Evolutionary conservation across 2,888 invertebrate species (phyloP), one percentile per base, ranked within the genome.

Genomic region (Acanthosepion pharaonis): DNA sequence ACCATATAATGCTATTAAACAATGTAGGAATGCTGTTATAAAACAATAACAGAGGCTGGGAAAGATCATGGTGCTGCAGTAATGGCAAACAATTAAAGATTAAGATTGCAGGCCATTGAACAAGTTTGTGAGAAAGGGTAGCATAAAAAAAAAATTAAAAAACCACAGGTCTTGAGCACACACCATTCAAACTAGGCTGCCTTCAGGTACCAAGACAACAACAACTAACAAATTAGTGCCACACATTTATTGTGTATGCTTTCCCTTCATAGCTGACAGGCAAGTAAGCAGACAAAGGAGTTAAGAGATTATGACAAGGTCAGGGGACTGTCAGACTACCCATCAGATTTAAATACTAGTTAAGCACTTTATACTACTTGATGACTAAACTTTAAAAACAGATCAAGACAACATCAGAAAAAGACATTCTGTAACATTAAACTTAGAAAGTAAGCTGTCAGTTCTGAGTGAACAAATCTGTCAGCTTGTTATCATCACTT

Each of bases 281-380:
- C 9, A 78, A 2, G 78, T 33, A 78, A 78, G 78, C 18, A 78
- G 78, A n/a, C 78, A n/a, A 78, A 78, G n/a, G 15, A 78, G 78
- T n/a, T n/a, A 78, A 11, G 33, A 33, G 78, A 78, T 11, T 78
- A 33, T 2, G 15, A 78, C 78, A 33, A n/a, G 78, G 78, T 78
- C 78, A 78, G 78, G 9, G n/a, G 78, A 78, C 78, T 78, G n/a
- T 78, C n/a, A 59, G 59, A 59, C 59, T 23, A 78, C n/a, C 78
- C 78, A 78, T 78, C 78, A n/a, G n/a, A 78, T 78, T 78, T 78
- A 78, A 78, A 78, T 78, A 78, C 78, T n/a, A 78, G 78, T 78
- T 78, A 78, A 78, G 8, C 28, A 78, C 9, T 78, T 8, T 78
- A 8, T n/a, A 2, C 28, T n/a, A n/a, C 78, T 78, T n/a, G 78